Base-by-base conservation (phyloP, 2,888 invertebrate species). In the Podotricha telesiphe region DNA sequence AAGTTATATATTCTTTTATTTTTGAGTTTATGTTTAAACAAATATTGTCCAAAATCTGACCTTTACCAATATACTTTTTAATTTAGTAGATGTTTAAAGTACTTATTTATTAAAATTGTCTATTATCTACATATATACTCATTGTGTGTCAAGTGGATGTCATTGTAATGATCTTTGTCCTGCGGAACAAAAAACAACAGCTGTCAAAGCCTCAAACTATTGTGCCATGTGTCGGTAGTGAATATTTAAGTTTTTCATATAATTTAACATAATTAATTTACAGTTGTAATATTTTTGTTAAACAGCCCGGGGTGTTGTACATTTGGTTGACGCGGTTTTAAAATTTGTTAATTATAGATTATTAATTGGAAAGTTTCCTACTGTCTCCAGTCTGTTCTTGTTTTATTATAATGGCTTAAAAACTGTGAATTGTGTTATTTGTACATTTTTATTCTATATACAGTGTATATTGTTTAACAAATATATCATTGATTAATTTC, bases 301-400 rank as follows among this genome's bases (percentile, higher is more conserved):
- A 81, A 75, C 72, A 79, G 78, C 87, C 86, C 72, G 83, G 81
- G 88, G 87, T 86, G 82, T 75, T 70, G 78, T 78, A 82, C 88
- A 87, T 88, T 88, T 86, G 87, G 87, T 78, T 71, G 79, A 79
- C 83, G 82, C 61, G 61, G 48, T 50, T 63, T 65, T 13, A 42
- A 62, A 20, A 58, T 28, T n/a, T 55, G 28, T 47, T 62, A 59
- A 37, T 53, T 51, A 59, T 59, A 59, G 45, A 67, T 71, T 75
- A 72, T 74, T 72, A 71, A 74, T 76, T 50, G n/a, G 61, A 78
- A 77, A 78, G 78, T 81, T 79, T 68, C 8, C 34, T 17, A 45
- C 45, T 62, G 48, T 48, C 37, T 19, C 8, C 62, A 62, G 37
- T 67, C 50, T 40, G 37, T 56, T 65, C 58, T 65, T 67, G 62